These are phyloP conservation scores for Stenodema calcarata DNA, from an alignment of 2,888 invertebrate species.

Conservation along the genomic window DNA sequence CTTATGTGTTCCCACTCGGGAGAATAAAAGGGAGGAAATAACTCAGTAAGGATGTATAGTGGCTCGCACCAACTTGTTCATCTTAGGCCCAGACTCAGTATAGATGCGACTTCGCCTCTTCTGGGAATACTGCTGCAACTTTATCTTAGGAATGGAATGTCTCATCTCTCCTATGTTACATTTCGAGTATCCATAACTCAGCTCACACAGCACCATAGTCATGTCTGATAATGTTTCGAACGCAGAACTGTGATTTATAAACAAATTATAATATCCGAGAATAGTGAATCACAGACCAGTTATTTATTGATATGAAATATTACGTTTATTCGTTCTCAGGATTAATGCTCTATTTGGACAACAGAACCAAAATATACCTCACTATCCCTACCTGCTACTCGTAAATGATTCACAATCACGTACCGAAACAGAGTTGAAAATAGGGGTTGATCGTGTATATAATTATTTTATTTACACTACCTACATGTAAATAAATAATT, in stretches of 20 bases:
- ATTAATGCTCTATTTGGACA: too few relatives aligned
- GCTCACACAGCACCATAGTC: not conserved
- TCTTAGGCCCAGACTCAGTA: not conserved
- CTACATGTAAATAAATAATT: too few relatives aligned
- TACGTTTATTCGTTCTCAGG: too few relatives aligned
- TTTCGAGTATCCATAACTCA: not conserved
- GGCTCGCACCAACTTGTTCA: not conserved
- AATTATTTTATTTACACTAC: too few relatives aligned
- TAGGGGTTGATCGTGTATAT: too few relatives aligned
- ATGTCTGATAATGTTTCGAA: not conserved
- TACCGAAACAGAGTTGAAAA: too few relatives aligned
- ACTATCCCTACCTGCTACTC: too few relatives aligned
- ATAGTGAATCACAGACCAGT: too few relatives aligned
- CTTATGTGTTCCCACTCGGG: not conserved
- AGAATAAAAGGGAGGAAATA: not conserved
- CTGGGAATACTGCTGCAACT: not conserved
- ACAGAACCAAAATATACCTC: too few relatives aligned
- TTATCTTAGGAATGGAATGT: not conserved
- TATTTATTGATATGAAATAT: too few relatives aligned
- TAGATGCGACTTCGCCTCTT: not conserved
- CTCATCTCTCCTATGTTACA: not conserved
- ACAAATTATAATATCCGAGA: not conserved
- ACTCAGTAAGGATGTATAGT: slow-evolving; percentile 17
- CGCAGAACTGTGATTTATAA: not conserved
- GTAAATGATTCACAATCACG: too few relatives aligned